These are phyloP conservation scores for Catharus fuscescens DNA, from an alignment of 2,113 vertebrate species.

Conservation along the genomic window DNA sequence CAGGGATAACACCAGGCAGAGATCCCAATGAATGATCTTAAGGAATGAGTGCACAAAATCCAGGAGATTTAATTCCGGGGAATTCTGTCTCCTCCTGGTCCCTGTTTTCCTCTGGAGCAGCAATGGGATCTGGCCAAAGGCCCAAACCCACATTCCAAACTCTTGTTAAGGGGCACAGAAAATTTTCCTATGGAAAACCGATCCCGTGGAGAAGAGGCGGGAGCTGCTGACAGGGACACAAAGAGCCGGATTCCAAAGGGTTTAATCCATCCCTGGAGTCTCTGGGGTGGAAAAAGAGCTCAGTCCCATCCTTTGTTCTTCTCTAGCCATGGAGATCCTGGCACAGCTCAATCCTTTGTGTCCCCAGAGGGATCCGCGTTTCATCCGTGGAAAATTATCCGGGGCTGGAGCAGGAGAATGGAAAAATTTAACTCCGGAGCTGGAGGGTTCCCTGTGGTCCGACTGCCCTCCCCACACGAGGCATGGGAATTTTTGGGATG, in stretches of 20 bases:
- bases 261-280: not conserved
- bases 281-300: not conserved
- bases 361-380: accelerated
- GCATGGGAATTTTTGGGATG: not conserved
- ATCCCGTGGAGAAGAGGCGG: accelerated
- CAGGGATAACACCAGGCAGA: not conserved
- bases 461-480: accelerated
- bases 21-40: not conserved
- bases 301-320: accelerated
- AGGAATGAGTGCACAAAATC: not conserved
- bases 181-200: not conserved
- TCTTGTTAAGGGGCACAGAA: accelerated
- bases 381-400: not conserved
- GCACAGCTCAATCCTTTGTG: not conserved
- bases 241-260: not conserved
- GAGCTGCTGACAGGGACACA: not conserved
- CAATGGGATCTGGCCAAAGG: accelerated
- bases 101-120: not conserved
- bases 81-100: accelerated
- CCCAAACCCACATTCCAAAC: not conserved
- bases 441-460: accelerated
- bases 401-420: not conserved
- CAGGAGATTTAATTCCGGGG: accelerated
- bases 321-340: not conserved
- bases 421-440: accelerated